Base-by-base conservation (phyloP, 2,888 invertebrate genomes). In the Diaperis boleti region DNA sequence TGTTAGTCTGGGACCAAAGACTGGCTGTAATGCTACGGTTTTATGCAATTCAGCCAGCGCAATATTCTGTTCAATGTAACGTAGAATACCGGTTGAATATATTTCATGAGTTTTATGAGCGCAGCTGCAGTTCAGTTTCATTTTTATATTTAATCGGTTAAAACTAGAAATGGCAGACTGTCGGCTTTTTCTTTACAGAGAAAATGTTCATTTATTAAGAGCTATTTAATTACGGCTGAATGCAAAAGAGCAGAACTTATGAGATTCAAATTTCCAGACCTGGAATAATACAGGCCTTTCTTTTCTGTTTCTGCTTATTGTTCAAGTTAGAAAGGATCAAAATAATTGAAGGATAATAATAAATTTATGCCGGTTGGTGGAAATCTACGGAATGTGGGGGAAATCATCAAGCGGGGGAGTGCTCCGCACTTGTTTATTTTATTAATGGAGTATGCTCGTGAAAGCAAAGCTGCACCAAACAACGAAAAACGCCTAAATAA, bases 51-150 rank as follows among this genome's bases (percentile, higher is more conserved):
- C 26, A 41, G 8, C 17, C 15, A 3, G 2, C 15, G 44, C 20
- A 44, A 44, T 41, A 17, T 41, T 41, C 42, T 5, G 39, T 39
- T 39, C 39, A 15, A 47, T 10, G 14, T 47, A 26, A 47, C 15
- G 31, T 15, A 47, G 26, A 47, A 22, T 14, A 29, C 26, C 5
- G 29, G 26, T 31, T 47, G 47, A 29, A 47, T 47, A 31, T 31
- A 31, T 26, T 47, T 47, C 14, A 47, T 14, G 31, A 47, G 47
- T 2, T 47, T 47, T 47, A 47, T 13, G 29, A 29, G 14, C 47
- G 20, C 42, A 42, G 42, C 20, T 42, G 20, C 20, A 22, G 20
- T 42, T 42, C 42, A 42, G n/a, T 42, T 22, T 39, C 39, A 4
- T 15, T 42, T n/a, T 20, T 13, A 42, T n/a, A 17, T 42, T 42